A percentile compares a stretch with the other conserved stretches of the same genome.
These are phyloP conservation scores for Sciurus niger DNA, from an alignment of 2,113 vertebrate species.

Conservation along the genomic window DNA sequence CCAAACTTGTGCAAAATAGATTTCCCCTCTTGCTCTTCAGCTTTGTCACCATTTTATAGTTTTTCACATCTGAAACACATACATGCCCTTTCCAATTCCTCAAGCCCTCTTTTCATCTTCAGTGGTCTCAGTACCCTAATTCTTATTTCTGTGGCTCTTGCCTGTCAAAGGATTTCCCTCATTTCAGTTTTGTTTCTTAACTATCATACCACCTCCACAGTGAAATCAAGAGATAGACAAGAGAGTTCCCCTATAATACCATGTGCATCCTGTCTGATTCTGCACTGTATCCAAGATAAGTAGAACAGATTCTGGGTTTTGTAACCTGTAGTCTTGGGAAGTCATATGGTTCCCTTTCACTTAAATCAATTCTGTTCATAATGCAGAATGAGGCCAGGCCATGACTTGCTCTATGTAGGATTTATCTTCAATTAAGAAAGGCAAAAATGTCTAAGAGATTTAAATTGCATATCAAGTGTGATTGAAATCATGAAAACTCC, in stretches of 20 bases:
- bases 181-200: slow-evolving; percentile 16
- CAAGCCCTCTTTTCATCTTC: not conserved
- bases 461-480: not conserved
- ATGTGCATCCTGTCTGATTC: not conserved
- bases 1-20: not conserved
- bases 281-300: not conserved
- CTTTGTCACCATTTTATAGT: not conserved
- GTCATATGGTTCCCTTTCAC: not conserved
- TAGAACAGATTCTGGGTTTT: not conserved
- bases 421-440: slow-evolving; percentile 35
- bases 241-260: not conserved
- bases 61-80: not conserved
- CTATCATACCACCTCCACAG: not conserved
- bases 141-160: not conserved
- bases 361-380: slow-evolving; percentile 39
- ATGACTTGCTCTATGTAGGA: not conserved
- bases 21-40: not conserved
- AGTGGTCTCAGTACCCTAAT: not conserved
- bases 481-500: not conserved
- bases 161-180: not conserved
- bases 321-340: not conserved
- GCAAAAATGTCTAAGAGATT: not conserved
- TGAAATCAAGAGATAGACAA: not conserved
- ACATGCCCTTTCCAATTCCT: not conserved
- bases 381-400: slow-evolving; percentile 19